Evolutionary conservation across 37 sponge, comb jelly and placozoan species (phyloP).

Genomic region (Beroe forskalii): DNA sequence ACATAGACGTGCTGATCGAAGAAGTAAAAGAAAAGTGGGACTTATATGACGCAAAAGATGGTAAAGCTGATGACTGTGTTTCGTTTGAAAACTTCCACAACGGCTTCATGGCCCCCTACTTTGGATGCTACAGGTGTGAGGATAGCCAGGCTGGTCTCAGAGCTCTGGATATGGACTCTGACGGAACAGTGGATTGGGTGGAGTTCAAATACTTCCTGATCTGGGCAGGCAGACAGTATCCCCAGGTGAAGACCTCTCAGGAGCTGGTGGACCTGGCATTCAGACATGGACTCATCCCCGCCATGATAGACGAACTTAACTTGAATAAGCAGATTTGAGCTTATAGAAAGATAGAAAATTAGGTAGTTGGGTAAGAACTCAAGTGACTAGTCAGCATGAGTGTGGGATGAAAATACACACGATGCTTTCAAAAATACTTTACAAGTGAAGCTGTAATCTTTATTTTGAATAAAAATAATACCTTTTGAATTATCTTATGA

Average conservation of each 20-base stretch:
- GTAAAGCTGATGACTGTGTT: background rate
- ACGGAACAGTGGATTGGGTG: background rate
- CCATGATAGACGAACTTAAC: conserved; percentile 22
- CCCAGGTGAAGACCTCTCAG: background rate
- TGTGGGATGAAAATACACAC: too few species aligned
- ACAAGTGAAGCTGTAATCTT: too few species aligned
- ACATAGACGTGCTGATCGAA: background rate
- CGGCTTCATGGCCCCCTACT: too few species aligned
- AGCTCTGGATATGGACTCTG: background rate
- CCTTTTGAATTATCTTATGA: too few species aligned
- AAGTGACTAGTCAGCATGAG: too few species aligned
- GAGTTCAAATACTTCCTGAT: conserved; percentile 37
- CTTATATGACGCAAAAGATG: background rate
- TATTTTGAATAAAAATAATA: too few species aligned
- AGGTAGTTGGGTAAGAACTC: too few species aligned
- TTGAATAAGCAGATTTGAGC: too few species aligned
- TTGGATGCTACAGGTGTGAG: conserved; percentile 35
- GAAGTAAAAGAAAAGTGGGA: background rate
- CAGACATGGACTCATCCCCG: conserved; percentile 1
- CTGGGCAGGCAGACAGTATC: conserved; percentile 19
- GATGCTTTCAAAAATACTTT: too few species aligned
- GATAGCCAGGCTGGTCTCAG: conserved; percentile 27
- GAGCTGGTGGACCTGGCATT: background rate
- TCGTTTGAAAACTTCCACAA: conserved; percentile 71
- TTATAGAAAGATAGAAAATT: too few species aligned